These are phyloP conservation scores for Laupala kohalensis DNA, from an alignment of 1,140 invertebrate genomes.

Conservation along the genomic window DNA sequence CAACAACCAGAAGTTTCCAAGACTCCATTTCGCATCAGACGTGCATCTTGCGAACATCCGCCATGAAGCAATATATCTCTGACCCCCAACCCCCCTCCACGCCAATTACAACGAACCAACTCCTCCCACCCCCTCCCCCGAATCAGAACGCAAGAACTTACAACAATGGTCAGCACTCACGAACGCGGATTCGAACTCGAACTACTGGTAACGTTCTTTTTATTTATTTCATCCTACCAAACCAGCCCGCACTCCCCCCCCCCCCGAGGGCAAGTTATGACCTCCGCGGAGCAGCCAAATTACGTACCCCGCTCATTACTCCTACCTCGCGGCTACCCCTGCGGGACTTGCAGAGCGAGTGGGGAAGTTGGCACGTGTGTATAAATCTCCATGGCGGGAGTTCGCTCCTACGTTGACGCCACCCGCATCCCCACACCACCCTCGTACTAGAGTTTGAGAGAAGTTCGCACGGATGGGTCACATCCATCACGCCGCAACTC, in stretches of 20 bases:
- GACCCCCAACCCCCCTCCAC: too few species aligned
- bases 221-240: too few species aligned
- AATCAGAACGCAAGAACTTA: neutral
- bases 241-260: too few species aligned
- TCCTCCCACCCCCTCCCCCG: neutral
- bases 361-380: neutral
- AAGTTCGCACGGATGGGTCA: neutral
- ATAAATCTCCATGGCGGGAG: neutral
- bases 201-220: neutral
- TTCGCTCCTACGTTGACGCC: too few species aligned
- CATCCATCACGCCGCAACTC: neutral
- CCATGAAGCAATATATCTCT: too few species aligned
- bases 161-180: neutral
- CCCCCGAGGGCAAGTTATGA: neutral
- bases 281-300: neutral
- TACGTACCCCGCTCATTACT: neutral
- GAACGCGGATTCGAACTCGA: neutral
- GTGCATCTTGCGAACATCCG: too few species aligned
- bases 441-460: neutral
- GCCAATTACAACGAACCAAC: neutral
- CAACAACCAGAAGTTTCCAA: too few species aligned
- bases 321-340: neutral
- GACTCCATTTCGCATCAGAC: too few species aligned
- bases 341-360: neutral
- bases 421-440: too few species aligned